Evolutionary conservation across 2,888 invertebrate species (phyloP).

Genomic region (Agrotis puta): DNA sequence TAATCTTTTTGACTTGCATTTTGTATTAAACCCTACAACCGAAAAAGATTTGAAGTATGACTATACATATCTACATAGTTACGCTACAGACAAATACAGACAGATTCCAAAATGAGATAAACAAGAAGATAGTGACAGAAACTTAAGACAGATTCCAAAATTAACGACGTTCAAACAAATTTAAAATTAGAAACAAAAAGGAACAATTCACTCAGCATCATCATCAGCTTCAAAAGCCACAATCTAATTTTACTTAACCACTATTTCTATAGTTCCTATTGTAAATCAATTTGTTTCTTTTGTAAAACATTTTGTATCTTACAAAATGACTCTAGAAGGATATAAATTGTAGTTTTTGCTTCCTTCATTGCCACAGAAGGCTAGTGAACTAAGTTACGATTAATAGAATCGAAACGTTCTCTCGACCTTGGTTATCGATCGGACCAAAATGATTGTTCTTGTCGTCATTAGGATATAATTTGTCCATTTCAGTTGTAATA

Average conservation of each 20-base stretch:
- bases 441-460: conserved; percentile 37
- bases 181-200: conserved; percentile 9
- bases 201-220: conserved; percentile 6
- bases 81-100: background rate
- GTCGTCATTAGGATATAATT: conserved; percentile 44
- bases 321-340: conserved; percentile 16
- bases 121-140: background rate
- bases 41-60: background rate
- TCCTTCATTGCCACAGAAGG: conserved; percentile 38
- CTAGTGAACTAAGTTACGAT: conserved; percentile 41
- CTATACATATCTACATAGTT: no score
- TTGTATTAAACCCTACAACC: no score
- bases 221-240: conserved; percentile 3
- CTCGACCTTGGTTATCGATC: conserved; percentile 62
- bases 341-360: conserved; percentile 43
- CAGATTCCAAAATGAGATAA: background rate
- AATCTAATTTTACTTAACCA: conserved; percentile 8
- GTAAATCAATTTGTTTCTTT: background rate
- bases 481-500: conserved; percentile 32
- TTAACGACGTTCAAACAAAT: background rate
- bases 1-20: background rate
- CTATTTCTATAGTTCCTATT: conserved; percentile 2
- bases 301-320: conserved; percentile 27
- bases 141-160: background rate
- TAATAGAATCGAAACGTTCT: conserved; percentile 58